These are phyloP conservation scores for Sparidentex hasta DNA, from an alignment of 2,797 vertebrate species.

Conservation along the genomic window DNA sequence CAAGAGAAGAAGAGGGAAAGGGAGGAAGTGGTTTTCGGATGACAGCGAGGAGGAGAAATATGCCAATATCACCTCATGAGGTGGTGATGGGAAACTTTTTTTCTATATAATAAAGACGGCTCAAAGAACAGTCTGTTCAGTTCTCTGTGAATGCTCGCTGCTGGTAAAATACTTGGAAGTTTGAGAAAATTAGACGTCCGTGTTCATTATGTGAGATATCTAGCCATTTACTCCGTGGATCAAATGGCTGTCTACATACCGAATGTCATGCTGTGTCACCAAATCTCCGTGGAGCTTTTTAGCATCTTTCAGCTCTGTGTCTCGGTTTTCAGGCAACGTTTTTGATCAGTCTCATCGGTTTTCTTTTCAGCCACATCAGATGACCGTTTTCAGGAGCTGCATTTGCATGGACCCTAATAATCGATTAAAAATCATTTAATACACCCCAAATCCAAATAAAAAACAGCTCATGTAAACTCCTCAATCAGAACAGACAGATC, in stretches of 20 bases:
- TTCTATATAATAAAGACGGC: conserved; percentile 22
- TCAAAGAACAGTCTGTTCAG: neutral
- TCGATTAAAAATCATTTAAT: too few relatives aligned
- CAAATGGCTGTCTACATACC: neutral
- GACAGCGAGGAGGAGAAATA: conserved; percentile 24
- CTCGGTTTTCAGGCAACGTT: neutral
- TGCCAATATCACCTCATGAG: conserved; percentile 14
- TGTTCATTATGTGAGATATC: too few relatives aligned
- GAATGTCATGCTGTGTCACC: neutral
- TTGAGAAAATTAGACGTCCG: neutral
- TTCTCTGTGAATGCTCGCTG: neutral
- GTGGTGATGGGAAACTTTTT: conserved; percentile 29
- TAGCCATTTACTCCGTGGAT: neutral
- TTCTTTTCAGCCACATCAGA: neutral
- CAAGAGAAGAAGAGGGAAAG: neutral
- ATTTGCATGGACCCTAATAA: too few relatives aligned
- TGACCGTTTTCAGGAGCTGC: neutral
- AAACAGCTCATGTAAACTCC: too few relatives aligned
- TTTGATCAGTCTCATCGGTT: too few relatives aligned
- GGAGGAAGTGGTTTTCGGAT: conserved; percentile 5
- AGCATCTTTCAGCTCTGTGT: neutral
- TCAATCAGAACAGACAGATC: too few relatives aligned
- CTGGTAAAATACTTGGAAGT: neutral
- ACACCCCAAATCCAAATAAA: too few relatives aligned
- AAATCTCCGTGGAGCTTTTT: neutral